phyloP scores from a whole-genome alignment of 2,113 vertebrate genomes.

The Podocnemis expansa region DNA sequence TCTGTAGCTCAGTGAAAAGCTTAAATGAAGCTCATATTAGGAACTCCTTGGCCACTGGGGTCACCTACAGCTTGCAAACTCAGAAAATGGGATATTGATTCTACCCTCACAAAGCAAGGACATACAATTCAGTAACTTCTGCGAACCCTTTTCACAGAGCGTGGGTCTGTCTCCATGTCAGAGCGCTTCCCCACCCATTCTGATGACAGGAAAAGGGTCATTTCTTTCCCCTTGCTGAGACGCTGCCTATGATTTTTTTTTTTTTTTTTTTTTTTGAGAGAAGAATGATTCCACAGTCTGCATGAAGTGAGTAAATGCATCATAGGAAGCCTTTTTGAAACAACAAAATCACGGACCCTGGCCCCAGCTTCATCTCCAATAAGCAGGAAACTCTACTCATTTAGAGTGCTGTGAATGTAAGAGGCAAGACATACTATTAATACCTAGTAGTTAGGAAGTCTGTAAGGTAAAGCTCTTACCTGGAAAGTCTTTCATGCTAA shows the following conservation, averaged over 20 bases:
- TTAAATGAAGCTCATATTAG: background rate
- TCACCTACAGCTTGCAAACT: background rate
- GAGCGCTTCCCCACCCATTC: background rate
- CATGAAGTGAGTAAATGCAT: background rate
- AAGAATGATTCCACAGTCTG: background rate
- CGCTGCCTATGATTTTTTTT: background rate
- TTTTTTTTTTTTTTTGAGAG: background rate
- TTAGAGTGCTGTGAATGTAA: background rate
- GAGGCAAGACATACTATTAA: background rate
- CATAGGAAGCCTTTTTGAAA: background rate
- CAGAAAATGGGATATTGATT: background rate
- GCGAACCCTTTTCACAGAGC: background rate
- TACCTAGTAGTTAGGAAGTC: background rate
- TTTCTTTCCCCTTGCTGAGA: background rate
- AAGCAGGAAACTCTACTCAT: background rate
- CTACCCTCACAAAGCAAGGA: background rate
- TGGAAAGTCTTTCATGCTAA: constrained; percentile 88
- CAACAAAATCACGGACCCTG: background rate
- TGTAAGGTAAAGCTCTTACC: constrained; percentile 80
- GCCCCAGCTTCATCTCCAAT: background rate
- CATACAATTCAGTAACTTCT: background rate
- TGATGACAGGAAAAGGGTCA: background rate
- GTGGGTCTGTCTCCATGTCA: background rate
- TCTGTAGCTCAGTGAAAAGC: fast-evolving
- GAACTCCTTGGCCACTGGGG: background rate